phyloP scores from a whole-genome alignment of 2,888 invertebrate genomes.

The Pharmacophagus antenor region DNA sequence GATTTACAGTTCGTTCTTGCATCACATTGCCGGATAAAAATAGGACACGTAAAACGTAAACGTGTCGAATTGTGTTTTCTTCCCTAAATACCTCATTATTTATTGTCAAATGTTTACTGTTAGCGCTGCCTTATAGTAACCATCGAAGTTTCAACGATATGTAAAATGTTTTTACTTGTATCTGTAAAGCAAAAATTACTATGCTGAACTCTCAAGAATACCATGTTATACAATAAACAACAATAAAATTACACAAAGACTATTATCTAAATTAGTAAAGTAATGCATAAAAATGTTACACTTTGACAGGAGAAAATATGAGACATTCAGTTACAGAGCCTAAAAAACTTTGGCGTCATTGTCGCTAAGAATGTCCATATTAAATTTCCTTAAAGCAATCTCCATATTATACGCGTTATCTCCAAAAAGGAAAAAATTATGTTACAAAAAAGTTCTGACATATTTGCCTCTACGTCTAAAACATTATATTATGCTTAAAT shows the following conservation, averaged over 20 bases:
- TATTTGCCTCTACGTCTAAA: too few relatives aligned
- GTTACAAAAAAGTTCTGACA: too few relatives aligned
- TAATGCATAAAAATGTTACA: neutral
- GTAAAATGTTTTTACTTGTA: neutral
- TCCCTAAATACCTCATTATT: conserved; percentile 16
- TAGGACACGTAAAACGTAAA: conserved; percentile 50
- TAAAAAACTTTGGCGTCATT: neutral
- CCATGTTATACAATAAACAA: too few relatives aligned
- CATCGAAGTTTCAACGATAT: neutral
- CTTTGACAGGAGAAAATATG: neutral
- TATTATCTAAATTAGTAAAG: too few relatives aligned
- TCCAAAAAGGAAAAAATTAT: neutral
- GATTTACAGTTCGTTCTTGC: conserved; percentile 57
- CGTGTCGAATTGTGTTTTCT: conserved; percentile 16
- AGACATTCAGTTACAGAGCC: neutral
- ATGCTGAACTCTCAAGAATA: too few relatives aligned
- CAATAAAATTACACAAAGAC: too few relatives aligned
- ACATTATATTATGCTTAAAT: too few relatives aligned
- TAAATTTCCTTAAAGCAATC: neutral
- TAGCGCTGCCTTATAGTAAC: neutral
- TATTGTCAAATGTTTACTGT: conserved; percentile 1
- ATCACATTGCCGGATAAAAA: conserved; percentile 55
- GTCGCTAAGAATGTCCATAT: neutral
- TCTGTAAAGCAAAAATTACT: too few relatives aligned
- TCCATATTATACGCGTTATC: neutral